A percentile compares a stretch with the other conserved stretches of the same genome.
Conservation (phyloP, 2,888 invertebrate species). For the Polydesmus complanatus region DNA sequence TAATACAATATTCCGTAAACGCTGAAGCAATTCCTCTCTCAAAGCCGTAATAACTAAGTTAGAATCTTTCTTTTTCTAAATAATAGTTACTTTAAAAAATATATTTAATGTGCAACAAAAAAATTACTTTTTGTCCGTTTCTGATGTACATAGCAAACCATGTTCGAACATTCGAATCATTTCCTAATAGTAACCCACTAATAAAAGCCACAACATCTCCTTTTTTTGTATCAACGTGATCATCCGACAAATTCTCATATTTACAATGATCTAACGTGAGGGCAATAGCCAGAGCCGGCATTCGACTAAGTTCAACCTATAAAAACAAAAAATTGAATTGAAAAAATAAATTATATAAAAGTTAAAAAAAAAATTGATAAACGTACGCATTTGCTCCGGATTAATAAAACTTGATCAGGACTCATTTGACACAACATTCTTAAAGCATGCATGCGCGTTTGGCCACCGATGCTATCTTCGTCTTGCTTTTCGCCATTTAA, state of each 20-base stretch:
- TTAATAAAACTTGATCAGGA: constrained; percentile 67
- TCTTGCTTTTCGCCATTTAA: constrained; percentile 72
- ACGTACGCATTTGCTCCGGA: constrained; percentile 66
- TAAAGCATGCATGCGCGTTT: constrained; percentile 56
- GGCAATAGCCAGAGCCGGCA: constrained; percentile 76
- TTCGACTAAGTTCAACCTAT: constrained; percentile 62
- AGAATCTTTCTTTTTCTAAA: constrained; percentile 45
- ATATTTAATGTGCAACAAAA: neutral
- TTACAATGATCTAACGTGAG: constrained; percentile 50
- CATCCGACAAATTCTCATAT: constrained; percentile 36
- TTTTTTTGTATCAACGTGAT: constrained; percentile 23
- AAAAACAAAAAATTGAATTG: constrained; percentile 4
- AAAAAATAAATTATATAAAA: neutral
- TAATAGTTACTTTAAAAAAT: constrained; percentile 1
- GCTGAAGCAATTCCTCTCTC: constrained; percentile 55
- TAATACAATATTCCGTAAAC: constrained; percentile 24
- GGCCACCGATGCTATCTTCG: constrained; percentile 72
- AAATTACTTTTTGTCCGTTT: constrained; percentile 58
- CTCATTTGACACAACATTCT: constrained; percentile 75
- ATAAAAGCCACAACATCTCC: constrained; percentile 62
- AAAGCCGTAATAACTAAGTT: constrained; percentile 55
- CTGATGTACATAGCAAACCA: constrained; percentile 89
- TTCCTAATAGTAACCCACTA: constrained; percentile 75
- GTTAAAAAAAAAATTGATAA: neutral
- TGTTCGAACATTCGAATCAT: constrained; percentile 71